Base-by-base conservation (phyloP, 1,140 invertebrate species). In the Oryctes rhinoceros region DNA sequence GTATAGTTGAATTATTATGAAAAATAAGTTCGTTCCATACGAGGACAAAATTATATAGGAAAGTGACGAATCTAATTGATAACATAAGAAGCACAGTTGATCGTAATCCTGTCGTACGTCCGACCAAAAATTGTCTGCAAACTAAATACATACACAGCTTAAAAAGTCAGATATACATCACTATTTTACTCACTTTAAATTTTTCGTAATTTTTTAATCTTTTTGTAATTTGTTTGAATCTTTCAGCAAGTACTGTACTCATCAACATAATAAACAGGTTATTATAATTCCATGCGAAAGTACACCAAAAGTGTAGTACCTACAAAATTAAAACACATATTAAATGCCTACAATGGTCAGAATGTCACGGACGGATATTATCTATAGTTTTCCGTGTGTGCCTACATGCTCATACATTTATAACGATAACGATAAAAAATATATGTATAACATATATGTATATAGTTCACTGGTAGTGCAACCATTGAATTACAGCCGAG, bases 201-300 rank as follows among this genome's bases (percentile, higher is more conserved):
- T 80, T 48, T 37, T 39, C 47, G 39, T 47, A 78, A 24, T 59
- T 49, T 20, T 75, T 78, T 6, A 81, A 65, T n/a, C 75, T 79
- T n/a, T 79, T 18, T 11, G 79, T 80, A 18, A 85, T 80, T 65
- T 85, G 84, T 76, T 78, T 79, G 71, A 85, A 85, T 65, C 84
- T 81, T 37, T 81, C 18, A 53, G 84, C 83, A 30, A 85, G 53
- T 11, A 79, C 44, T 13, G 65, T 82, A 79, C 84, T 85, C 15
- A 83, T 78, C 48, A 85, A 30, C 11, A 84, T 83, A 44, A 85
- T 83, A 79, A 85, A 85, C 47, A 85, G 62, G 81, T 85, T 83
- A 59, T 84, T 85, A 13, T 82, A 80, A 4, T 82, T 79, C 82
- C 81, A 83, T 76, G 76, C 79, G 20, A 85, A 67, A 20, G 79